Evolutionary conservation across 2,797 vertebrate genomes (phyloP).

Genomic region (Simalia tracyae): DNA sequence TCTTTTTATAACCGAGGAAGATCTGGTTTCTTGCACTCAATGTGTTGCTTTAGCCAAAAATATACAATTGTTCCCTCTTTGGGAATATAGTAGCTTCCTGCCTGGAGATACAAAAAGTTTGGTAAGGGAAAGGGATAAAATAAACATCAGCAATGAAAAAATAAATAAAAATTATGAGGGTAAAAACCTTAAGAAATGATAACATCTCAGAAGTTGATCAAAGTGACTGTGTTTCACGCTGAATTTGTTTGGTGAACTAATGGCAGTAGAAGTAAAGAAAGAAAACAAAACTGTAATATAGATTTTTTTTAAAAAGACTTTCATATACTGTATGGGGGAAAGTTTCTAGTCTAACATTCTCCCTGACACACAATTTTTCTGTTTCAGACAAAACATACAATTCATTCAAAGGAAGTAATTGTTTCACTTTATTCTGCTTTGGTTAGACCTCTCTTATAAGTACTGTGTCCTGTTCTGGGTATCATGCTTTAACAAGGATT

Average conservation of each 20-base stretch:
- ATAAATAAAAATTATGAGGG: background rate
- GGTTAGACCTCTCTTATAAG: background rate
- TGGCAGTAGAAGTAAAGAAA: background rate
- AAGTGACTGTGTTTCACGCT: background rate
- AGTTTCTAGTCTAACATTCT: background rate
- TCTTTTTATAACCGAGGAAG: background rate
- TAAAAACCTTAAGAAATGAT: background rate
- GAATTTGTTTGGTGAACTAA: background rate
- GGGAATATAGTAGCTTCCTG: background rate
- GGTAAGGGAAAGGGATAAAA: background rate
- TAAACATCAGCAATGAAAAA: background rate
- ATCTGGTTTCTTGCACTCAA: background rate
- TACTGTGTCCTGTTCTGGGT: background rate
- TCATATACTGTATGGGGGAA: background rate
- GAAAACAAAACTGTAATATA: background rate
- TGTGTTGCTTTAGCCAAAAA: background rate
- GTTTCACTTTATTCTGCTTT: background rate
- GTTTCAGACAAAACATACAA: background rate
- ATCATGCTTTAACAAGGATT: background rate
- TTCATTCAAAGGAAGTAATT: background rate
- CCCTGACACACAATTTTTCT: background rate
- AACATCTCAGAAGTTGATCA: conserved; percentile 26
- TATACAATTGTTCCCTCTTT: background rate
- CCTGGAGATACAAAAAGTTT: background rate
- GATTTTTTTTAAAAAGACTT: background rate